Percentiles rank a stretch among this genome's conserved stretches.
phyloP scores from a whole-genome alignment of 1,140 invertebrate genomes.

The Euwallacea fornicatus region DNA sequence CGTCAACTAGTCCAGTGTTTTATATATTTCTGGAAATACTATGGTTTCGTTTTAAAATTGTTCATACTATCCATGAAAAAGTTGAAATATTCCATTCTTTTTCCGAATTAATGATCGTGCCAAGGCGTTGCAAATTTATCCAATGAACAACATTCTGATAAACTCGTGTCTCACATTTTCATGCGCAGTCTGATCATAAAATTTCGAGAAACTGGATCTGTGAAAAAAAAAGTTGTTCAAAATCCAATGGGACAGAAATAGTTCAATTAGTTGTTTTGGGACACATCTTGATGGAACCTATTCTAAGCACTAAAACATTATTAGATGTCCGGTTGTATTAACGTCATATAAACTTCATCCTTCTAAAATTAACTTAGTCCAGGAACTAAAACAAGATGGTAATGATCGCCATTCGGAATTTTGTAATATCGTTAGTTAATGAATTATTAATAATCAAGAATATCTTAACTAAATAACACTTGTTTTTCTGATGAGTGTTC shows the following conservation, averaged over 20 bases:
- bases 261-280: neutral
- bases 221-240: neutral
- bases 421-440: neutral
- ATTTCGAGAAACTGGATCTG: neutral
- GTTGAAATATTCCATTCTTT: too few relatives aligned
- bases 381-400: neutral
- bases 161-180: neutral
- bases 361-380: neutral
- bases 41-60: too few relatives aligned
- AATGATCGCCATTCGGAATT: neutral
- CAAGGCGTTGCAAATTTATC: neutral
- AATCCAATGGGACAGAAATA: neutral
- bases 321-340: neutral
- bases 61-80: too few relatives aligned
- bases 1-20: too few relatives aligned
- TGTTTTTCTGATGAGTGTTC: conserved; percentile 2
- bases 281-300: neutral
- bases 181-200: neutral
- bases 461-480: neutral
- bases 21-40: too few relatives aligned
- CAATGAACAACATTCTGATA: neutral
- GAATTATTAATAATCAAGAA: neutral
- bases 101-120: neutral
- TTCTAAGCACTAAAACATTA: neutral
- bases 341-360: neutral